These are phyloP conservation scores for Emmelina monodactyla DNA, from an alignment of 2,888 invertebrate genomes.

Conservation along the genomic window DNA sequence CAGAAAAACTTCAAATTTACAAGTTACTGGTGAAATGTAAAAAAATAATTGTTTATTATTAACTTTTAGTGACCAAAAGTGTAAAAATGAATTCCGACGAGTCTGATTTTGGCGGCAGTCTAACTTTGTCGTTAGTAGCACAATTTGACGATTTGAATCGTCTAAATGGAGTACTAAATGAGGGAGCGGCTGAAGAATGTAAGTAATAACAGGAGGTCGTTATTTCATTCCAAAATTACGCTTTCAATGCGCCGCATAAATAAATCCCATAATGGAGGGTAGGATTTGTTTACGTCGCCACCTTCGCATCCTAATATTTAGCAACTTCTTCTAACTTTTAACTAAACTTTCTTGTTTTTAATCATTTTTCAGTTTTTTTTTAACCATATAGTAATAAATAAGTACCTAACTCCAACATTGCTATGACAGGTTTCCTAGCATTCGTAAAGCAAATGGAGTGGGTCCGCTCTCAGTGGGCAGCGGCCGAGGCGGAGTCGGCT, in stretches of 20 bases:
- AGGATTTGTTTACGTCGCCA: no score
- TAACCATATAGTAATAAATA: no score
- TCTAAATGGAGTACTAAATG: conserved; percentile 69
- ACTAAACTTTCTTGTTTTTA: no score
- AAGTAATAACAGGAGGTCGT: no score
- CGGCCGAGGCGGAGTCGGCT: conserved; percentile 75
- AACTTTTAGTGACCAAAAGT: not conserved
- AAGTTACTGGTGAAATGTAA: not conserved
- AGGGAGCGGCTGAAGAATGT: conserved; percentile 75
- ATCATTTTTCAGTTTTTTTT: no score
- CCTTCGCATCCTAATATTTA: no score
- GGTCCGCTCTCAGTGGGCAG: conserved; percentile 73
- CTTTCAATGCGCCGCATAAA: no score
- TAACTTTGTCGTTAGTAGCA: conserved; percentile 69
- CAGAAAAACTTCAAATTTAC: no score
- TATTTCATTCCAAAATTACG: no score
- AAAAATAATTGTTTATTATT: conserved; percentile 9
- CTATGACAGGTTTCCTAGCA: conserved; percentile 71
- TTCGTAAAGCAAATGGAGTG: conserved; percentile 78
- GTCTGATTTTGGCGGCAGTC: conserved; percentile 40
- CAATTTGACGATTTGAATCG: conserved; percentile 77
- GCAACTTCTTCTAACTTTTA: no score
- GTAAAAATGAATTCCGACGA: conserved; percentile 48
- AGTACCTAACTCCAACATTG: no score
- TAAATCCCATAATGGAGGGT: no score